A percentile compares a stretch with the other conserved stretches of the same genome.
phyloP scores from a whole-genome alignment of 2,113 vertebrate species.

The Thalassoma bifasciatum region DNA sequence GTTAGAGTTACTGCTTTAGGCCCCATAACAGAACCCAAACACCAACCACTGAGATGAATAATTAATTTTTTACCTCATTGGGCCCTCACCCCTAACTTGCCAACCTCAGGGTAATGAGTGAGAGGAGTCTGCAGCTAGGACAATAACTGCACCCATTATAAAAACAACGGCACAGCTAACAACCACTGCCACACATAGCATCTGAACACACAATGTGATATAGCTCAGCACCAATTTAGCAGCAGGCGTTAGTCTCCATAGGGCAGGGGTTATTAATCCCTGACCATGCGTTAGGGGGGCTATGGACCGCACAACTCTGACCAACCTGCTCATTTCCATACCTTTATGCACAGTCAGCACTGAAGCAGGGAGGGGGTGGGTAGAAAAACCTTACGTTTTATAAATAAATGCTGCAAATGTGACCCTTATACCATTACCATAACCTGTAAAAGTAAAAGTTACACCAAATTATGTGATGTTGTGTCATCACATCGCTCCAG shows the following conservation, averaged over 20 bases:
- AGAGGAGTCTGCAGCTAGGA: conserved; percentile 66
- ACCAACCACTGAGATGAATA: conserved; percentile 81
- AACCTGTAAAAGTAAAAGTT: conserved; percentile 66
- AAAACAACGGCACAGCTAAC: conserved; percentile 70
- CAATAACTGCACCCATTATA: conserved; percentile 67
- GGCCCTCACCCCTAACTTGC: conserved; percentile 71
- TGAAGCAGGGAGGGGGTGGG: conserved; percentile 23
- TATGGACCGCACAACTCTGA: conserved; percentile 54
- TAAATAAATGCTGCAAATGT: conserved; percentile 67
- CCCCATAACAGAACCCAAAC: conserved; percentile 75
- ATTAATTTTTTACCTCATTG: conserved; percentile 82
- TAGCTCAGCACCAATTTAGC: conserved; percentile 74
- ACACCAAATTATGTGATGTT: conserved; percentile 70
- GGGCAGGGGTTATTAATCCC: conserved; percentile 78
- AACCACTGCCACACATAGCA: conserved; percentile 56
- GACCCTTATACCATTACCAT: conserved; percentile 69
- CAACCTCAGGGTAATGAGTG: conserved; percentile 83
- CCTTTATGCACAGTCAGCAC: conserved; percentile 77
- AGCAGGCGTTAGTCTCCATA: conserved; percentile 64
- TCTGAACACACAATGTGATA: conserved; percentile 44
- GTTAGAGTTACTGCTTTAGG: conserved; percentile 76
- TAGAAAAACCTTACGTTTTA: conserved; percentile 59
- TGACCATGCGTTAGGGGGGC: conserved; percentile 66
- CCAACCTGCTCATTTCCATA: conserved; percentile 75
- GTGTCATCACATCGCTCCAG: conserved; percentile 60